Conservation (phyloP, 2,888 invertebrate genomes). For the Heliconius aoede region DNA sequence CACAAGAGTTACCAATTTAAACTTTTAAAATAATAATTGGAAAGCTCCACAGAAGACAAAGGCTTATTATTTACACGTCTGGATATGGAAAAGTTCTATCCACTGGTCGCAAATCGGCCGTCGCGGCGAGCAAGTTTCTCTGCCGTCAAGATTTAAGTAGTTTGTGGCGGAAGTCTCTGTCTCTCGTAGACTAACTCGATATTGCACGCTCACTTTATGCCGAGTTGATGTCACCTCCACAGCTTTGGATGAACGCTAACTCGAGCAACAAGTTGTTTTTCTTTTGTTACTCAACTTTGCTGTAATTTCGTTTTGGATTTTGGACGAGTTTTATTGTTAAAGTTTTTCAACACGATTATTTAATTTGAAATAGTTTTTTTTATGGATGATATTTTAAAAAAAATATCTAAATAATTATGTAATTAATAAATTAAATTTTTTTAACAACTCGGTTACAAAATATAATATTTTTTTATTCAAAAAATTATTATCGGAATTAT, state of each 20-base stretch:
- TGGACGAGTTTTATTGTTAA: background rate
- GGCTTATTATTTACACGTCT: conserved; percentile 35
- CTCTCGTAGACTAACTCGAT: conserved; percentile 78
- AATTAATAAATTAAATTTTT: too few species aligned
- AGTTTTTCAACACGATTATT: background rate
- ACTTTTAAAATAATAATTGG: conserved; percentile 26
- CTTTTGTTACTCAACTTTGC: conserved; percentile 52
- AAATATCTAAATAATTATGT: too few species aligned
- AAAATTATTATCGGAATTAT: too few species aligned
- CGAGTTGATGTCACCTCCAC: conserved; percentile 70
- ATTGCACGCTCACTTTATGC: conserved; percentile 79
- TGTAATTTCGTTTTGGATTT: conserved; percentile 9
- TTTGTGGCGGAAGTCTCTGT: conserved; percentile 73
- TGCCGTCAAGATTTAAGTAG: conserved; percentile 77
- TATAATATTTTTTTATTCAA: too few species aligned
- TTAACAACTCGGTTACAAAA: too few species aligned
- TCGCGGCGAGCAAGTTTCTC: conserved; percentile 44
- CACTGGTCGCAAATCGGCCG: conserved; percentile 40
- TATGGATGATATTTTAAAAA: too few species aligned
- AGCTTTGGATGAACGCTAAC: conserved; percentile 69
- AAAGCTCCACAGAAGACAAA: conserved; percentile 29
- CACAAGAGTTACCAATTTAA: conserved; percentile 12
- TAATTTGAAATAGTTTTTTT: background rate
- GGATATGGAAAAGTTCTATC: conserved; percentile 41
- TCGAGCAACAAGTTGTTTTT: conserved; percentile 71